phyloP scores from a whole-genome alignment of 2,113 vertebrate species.

The Myotis davidii region DNA sequence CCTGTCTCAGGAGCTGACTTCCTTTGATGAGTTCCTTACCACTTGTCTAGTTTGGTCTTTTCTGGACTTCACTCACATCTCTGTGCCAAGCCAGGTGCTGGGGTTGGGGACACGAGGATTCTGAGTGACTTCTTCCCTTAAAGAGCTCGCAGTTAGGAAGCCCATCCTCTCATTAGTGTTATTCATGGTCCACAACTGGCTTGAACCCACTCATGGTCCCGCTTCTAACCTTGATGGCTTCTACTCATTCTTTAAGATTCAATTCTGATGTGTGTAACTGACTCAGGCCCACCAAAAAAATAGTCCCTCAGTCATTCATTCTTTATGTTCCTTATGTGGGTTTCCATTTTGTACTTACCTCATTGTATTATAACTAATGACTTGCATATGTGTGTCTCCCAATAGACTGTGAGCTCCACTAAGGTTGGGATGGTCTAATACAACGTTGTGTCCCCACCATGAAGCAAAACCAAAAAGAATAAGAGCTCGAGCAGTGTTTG shows the following conservation, averaged over 20 bases:
- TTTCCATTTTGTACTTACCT: background rate
- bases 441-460: background rate
- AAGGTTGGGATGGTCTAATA: background rate
- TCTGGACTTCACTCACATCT: background rate
- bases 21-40: background rate
- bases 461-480: background rate
- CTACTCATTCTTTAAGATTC: background rate
- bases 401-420: background rate
- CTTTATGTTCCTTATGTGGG: background rate
- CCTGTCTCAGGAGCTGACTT: background rate
- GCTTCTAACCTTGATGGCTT: background rate
- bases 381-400: background rate
- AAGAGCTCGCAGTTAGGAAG: background rate
- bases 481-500: background rate
- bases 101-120: background rate
- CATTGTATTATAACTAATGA: background rate
- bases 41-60: background rate
- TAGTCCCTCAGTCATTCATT: background rate
- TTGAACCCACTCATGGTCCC: background rate
- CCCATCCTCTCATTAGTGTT: fast-evolving
- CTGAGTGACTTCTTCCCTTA: background rate
- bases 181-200: background rate
- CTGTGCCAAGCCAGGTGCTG: background rate
- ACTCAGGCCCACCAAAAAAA: too few species aligned
- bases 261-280: background rate